A percentile compares a stretch with the other conserved stretches of the same genome.
Evolutionary conservation across 2,888 invertebrate species (phyloP).

Genomic region (Zootermopsis nevadensis): DNA sequence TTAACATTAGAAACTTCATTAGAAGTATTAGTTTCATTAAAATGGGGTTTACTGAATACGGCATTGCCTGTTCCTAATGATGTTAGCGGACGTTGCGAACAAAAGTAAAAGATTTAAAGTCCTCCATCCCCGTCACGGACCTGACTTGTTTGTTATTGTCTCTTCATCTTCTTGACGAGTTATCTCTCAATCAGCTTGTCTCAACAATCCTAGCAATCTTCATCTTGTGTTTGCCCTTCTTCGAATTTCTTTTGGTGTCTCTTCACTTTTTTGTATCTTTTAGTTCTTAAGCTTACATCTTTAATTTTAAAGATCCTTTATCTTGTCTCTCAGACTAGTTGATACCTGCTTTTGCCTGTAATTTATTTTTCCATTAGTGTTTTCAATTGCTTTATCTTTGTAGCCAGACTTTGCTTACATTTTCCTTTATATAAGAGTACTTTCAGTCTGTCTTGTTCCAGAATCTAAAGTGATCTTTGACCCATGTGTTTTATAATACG

Average conservation of each 20-base stretch:
- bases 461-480: too few species aligned
- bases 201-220: conserved; percentile 10
- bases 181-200: conserved; percentile 15
- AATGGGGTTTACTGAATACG: too few species aligned
- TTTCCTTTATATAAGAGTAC: too few species aligned
- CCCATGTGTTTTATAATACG: too few species aligned
- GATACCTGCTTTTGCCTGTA: not conserved
- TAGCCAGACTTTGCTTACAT: too few species aligned
- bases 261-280: too few species aligned
- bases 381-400: too few species aligned
- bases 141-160: conserved; percentile 21
- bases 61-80: not conserved
- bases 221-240: not conserved
- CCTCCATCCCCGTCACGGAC: not conserved
- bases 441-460: too few species aligned
- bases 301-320: conserved; percentile 1
- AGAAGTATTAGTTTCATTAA: not conserved
- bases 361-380: not conserved
- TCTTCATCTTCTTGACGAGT: not conserved
- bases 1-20: too few species aligned
- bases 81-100: not conserved
- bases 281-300: not conserved
- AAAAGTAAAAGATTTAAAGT: not conserved
- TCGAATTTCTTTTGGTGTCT: not conserved
- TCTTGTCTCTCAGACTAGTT: too few species aligned